Conservation (phyloP, 2,113 vertebrate species). For the Neotoma lepida region DNA sequence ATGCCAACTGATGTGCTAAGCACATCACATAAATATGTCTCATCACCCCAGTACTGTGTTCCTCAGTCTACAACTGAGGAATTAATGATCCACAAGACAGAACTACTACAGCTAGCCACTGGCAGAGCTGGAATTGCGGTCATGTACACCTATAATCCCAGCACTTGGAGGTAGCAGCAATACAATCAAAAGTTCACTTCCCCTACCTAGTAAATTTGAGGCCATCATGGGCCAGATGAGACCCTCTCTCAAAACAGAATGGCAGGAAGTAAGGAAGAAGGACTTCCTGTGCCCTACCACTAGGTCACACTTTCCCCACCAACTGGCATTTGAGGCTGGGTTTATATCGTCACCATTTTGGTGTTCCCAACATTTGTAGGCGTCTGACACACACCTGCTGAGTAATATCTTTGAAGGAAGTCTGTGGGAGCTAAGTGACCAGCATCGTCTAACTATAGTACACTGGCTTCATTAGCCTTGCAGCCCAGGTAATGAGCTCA, state of each 20-base stretch:
- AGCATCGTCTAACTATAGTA: neutral
- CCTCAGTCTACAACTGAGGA: neutral
- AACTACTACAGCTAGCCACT: neutral
- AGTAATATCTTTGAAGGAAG: neutral
- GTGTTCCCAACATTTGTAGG: neutral
- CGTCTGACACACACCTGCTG: neutral
- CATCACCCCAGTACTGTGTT: no score
- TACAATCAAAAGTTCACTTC: neutral
- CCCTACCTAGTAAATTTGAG: neutral
- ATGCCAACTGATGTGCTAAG: neutral
- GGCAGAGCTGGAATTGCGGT: neutral
- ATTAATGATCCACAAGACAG: neutral
- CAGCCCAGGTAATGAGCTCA: neutral
- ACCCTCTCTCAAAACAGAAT: neutral
- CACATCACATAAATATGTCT: neutral
- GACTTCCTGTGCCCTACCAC: neutral
- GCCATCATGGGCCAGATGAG: neutral
- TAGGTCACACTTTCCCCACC: neutral
- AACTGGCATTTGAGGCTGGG: neutral
- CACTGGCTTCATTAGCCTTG: neutral
- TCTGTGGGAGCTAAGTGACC: neutral
- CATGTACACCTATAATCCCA: neutral
- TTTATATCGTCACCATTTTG: neutral
- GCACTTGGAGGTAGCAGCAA: neutral
- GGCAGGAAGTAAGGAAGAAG: no score